These are phyloP conservation scores for Cheilosia scutellata DNA, from an alignment of 2,888 invertebrate genomes.

Conservation along the genomic window DNA sequence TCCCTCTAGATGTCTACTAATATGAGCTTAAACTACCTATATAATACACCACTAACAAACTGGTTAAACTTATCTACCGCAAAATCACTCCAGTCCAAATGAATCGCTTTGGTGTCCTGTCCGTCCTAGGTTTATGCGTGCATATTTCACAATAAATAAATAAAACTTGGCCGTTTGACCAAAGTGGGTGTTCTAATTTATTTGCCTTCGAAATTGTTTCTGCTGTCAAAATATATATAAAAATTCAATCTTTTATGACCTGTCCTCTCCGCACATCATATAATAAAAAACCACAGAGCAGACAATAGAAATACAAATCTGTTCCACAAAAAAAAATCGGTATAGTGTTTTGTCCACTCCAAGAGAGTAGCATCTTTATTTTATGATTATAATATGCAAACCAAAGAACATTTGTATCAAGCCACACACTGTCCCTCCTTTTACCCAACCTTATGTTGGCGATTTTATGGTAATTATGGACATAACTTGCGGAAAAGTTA, in stretches of 20 bases:
- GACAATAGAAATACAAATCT: conserved; percentile 36
- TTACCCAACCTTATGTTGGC: conserved; percentile 50
- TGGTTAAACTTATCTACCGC: no score
- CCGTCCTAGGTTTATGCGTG: neutral
- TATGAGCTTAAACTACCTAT: no score
- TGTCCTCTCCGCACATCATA: conserved; percentile 78
- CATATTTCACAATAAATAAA: conserved; percentile 11
- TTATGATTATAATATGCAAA: conserved; percentile 84
- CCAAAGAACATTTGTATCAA: conserved; percentile 74
- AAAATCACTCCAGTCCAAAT: neutral
- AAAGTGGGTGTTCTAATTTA: conserved; percentile 39
- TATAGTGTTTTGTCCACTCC: conserved; percentile 50
- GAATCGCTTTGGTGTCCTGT: neutral
- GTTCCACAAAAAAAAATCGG: conserved; percentile 9
- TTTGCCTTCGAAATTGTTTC: conserved; percentile 38
- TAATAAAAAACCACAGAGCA: conserved; percentile 72
- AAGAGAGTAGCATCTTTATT: conserved; percentile 80
- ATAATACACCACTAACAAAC: no score
- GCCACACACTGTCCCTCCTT: conserved; percentile 62
- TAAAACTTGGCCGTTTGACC: conserved; percentile 9
- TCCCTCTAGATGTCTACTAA: no score
- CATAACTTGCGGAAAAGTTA: conserved; percentile 40
- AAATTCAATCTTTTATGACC: conserved; percentile 77
- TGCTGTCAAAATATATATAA: conserved; percentile 47
- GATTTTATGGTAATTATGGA: conserved; percentile 74